Base-by-base conservation (phyloP, 2,797 vertebrate species). In the Anguilla megastoma region DNA sequence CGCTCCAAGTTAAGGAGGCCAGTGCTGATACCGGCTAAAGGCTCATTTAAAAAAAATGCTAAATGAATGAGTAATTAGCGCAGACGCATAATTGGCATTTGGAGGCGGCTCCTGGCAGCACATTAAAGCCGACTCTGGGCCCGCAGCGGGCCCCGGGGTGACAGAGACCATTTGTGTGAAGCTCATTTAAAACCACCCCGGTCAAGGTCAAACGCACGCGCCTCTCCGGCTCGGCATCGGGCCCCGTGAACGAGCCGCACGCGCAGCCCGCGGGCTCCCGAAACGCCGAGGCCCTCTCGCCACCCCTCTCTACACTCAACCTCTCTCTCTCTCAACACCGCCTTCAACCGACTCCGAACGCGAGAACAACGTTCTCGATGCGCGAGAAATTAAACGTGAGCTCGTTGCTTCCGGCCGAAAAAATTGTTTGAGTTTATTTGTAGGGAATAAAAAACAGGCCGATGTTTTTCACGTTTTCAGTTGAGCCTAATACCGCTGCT, bases 31-130 rank as follows among this genome's bases (percentile, higher is more conserved):
- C 18, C 6, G 0, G 76, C 76, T 21, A 80, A 48, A 41, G 30
- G 24, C 76, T n/a, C 10, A 80, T 80, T 48, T 80, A 48, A 36
- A 74, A 36, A 36, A 76, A 24, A 3, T 76, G 74, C 45, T 76
- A 36, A 80, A 48, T 80, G 21, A 80, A 80, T 80, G 24, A 80
- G 36, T 80, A 80, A 80, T 48, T 80, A 80, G 16, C 7, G 33
- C 30, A 21, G 36, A 45, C 14, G 45, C 12, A 79, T 79, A 79
- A 79, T 45, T 45, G 74, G 41, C 21, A 80, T 80, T 24, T 76
- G 48, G 16, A 80, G 76, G 76, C 10, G 76, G 76, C 36, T n/a
- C 5, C 45, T 80, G 76, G 76, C 4, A 24, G 4, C 41, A n/a
- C 76, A 48, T 48, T 50, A 48, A 50, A 80, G 27, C 76, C 2